Evolutionary conservation across 2,113 vertebrate genomes (phyloP), one percentile per base, ranked within the genome.

Genomic region (Alaudala cheleensis): DNA sequence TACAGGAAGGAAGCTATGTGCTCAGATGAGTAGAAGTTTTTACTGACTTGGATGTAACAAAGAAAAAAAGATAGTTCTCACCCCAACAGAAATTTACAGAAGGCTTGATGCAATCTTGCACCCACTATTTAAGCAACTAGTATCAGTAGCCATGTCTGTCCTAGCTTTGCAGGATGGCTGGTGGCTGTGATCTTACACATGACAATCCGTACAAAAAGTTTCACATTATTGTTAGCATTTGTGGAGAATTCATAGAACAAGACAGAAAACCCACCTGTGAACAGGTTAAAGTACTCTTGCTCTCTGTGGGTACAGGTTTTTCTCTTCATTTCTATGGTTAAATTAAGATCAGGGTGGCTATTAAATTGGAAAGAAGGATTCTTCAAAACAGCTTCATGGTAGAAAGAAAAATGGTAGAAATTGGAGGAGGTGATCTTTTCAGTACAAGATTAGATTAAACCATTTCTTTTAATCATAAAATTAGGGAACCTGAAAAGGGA

Each of bases 391-490:
- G 4, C 45, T 88, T 96, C 44, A 58, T 50, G 14, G n/a, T 61
- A 86, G 45, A 60, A 92, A 90, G 42, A 91, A 95, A 93, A 66
- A 14, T 31, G 24, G 62, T 21, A 84, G 81, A 73, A 91, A 69
- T 50, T 61, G 51, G 40, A 86, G 60, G 11, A 78, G 37, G 33
- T 77, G 21, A 33, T 88, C 49, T 60, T 95, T 96, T 92, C 81
- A 65, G 6, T 49, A 84, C n/a, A 80, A 86, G 29, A 73, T 17
- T 20, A 90, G 29, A 25, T 86, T 44, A 93, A 90, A 81, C 14
- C 40, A 40, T 66, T 91, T 87, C 11, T 61, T 93, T 26, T 69
- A 84, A 72, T 90, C 54, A 80, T 56, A 91, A 69, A 86, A 96
- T 90, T 84, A 87, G 42, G 34, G 85, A 66, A 31, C 42, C 72